These are phyloP conservation scores for Montipora capitata DNA, from an alignment of 92 coral and sea anemone species.

Conservation along the genomic window DNA sequence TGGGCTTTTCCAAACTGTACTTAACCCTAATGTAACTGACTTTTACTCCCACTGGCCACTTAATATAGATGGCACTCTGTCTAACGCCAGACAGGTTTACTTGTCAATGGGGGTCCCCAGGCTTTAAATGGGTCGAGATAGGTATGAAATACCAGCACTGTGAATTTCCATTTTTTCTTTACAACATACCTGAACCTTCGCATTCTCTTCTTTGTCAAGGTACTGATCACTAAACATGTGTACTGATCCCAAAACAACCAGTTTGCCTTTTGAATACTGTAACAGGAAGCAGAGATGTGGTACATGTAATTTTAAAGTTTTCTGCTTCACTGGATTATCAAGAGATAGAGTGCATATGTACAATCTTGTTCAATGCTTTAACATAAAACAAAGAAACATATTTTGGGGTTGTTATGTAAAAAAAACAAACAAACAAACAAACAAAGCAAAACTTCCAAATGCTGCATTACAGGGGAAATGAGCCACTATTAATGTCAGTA, in stretches of 20 bases:
- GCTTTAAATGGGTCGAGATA: too few species aligned
- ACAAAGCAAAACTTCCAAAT: too few species aligned
- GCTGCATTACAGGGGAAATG: too few species aligned
- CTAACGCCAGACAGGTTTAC: too few species aligned
- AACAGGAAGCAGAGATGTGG: slow-evolving; percentile 3
- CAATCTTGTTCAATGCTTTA: too few species aligned
- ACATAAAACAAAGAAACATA: too few species aligned
- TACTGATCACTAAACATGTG: slow-evolving; percentile 99
- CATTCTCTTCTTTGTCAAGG: slow-evolving; percentile 97
- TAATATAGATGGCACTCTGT: too few species aligned
- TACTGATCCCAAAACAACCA: slow-evolving; percentile 96
- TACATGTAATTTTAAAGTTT: neutral
- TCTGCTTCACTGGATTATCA: neutral
- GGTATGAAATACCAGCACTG: neutral
- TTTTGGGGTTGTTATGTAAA: neutral
- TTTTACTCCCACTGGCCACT: too few species aligned
- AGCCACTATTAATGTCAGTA: too few species aligned
- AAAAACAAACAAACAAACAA: neutral
- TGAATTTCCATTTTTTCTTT: neutral
- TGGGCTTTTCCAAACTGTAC: too few species aligned
- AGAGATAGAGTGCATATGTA: neutral
- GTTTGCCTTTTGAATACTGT: slow-evolving; percentile 93
- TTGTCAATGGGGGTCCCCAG: too few species aligned
- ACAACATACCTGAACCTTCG: slow-evolving; percentile 92
- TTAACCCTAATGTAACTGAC: too few species aligned